Base-by-base conservation (phyloP, 2,113 vertebrate genomes). In the Eclectus roratus region DNA sequence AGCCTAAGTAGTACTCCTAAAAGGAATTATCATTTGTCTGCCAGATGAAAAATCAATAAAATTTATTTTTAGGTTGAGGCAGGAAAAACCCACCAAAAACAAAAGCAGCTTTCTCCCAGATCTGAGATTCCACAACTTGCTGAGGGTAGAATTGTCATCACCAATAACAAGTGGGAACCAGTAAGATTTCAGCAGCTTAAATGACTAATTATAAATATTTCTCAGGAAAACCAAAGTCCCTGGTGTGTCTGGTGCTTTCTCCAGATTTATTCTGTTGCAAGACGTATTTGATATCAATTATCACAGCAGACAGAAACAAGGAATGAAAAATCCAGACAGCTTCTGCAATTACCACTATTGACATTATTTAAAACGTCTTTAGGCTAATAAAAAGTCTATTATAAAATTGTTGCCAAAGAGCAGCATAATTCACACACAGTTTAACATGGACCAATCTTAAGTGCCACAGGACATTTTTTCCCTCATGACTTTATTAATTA, bases 151-250 rank as follows among this genome's bases (percentile, higher is more conserved):
- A 72, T 2, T 68, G 39, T 33, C 43, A 50, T 64, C 19, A 35
- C 33, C 72, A 83, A 64, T 31, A 60, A 76, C 13, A 71, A 50
- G 47, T 17, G 23, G n/a, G 16, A 95, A 74, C 37, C 49, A 74
- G 49, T 10, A 31, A 60, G 16, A 69, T 60, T 93, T 72, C 70
- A 74, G 69, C 83, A 76, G 46, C 33, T 35, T 11, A 91, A 39
- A 39, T 52, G 66, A 89, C 55, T 52, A 88, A 85, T 77, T 73
- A 43, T 53, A 88, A 85, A 60, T 33, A 68, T 49, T 9, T 0
- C 56, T 89, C 47, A 88, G 73, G 70, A 91, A 95, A 88, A 82
- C 10, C 3, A 10, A 85, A 97, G 79, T 87, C 92, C 88, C 88
- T 68, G 35, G 33, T 33, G 47, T 88, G 35, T 79, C 85, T 88